Evolutionary conservation across 2,797 vertebrate genomes (phyloP), one percentile per base, ranked within the genome.

Genomic region (Phoebastria nigripes): DNA sequence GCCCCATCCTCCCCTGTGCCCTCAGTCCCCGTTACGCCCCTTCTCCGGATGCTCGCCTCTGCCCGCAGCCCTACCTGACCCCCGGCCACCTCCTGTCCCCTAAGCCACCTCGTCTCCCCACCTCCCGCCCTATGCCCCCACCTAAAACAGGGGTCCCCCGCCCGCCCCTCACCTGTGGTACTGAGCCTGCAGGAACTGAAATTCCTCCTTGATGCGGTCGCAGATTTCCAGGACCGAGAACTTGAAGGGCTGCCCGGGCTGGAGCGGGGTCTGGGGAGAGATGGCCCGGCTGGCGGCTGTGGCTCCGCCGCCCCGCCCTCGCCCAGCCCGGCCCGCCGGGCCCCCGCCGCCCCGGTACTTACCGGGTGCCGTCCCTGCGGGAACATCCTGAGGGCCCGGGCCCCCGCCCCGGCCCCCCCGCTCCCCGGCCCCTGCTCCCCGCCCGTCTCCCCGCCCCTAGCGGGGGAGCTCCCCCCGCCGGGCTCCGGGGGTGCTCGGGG

Each of bases 141-240:
- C 22, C 19, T 11, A 31, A 8, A 8, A 8, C 15, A 7, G 39
- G n/a, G 47, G 22, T 11, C 13, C 49, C 63, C 13, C 24, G 7
- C 47, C n/a, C 29, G 5, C 33, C 13, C 42, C 89, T 18, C 88
- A 95, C 94, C 95, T 87, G 93, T 99, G 99, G 97, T 99, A 99
- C 93, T 99, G 99, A 20, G 99, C 99, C 98, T 99, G 99, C 66
- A 99, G 98, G 93, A 99, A 99, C 98, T 99, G 99, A 87, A 99
- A 99, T 95, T 99, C 99, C 96, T 99, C 99, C 95, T 99, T 99
- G 96, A 99, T 99, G 52, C 99, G 98, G 92, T 99, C 99, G 96
- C 99, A 98, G 39, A 98, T 99, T 97, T 99, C 99, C 98, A 99
- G 95, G 90, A 99, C 98, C n/a, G 99, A 99, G 98, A 99, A 99